These are phyloP conservation scores for Oreohelix idahoensis DNA, from an alignment of 1,140 invertebrate genomes.

Conservation along the genomic window DNA sequence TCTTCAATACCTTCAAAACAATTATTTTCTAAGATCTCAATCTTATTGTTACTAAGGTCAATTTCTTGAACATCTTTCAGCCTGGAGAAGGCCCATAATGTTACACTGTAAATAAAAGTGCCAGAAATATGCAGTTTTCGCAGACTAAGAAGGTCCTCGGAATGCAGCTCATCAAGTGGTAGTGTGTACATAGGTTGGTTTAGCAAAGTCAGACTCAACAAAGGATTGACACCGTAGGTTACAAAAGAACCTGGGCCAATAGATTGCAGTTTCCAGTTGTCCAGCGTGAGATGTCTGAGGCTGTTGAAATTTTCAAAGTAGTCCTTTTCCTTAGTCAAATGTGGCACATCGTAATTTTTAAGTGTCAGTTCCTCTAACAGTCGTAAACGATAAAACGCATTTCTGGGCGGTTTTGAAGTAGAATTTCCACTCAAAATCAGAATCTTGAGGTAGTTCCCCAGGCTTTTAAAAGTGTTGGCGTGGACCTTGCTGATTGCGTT, in stretches of 20 bases:
- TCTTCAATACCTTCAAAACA: background rate
- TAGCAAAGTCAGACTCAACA: background rate
- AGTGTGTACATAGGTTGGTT: background rate
- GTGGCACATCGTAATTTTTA: background rate
- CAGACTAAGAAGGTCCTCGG: background rate
- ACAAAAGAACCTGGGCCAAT: background rate
- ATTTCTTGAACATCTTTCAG: background rate
- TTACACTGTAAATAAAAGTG: background rate
- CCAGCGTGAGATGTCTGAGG: background rate
- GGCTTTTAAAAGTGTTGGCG: background rate
- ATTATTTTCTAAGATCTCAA: background rate
- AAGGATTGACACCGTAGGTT: background rate
- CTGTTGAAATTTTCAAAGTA: background rate
- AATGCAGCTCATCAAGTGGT: background rate
- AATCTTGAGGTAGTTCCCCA: background rate
- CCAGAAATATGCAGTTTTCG: background rate
- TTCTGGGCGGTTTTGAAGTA: background rate
- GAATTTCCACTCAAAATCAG: background rate
- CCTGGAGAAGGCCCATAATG: background rate
- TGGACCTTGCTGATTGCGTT: background rate
- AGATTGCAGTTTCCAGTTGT: background rate
- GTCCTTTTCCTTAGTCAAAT: background rate
- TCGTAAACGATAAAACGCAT: background rate
- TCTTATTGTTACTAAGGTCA: constrained; percentile 11
- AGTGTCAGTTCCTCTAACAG: background rate